Base-by-base conservation (phyloP, 2,113 vertebrate species). In the Trogon surrucura region DNA sequence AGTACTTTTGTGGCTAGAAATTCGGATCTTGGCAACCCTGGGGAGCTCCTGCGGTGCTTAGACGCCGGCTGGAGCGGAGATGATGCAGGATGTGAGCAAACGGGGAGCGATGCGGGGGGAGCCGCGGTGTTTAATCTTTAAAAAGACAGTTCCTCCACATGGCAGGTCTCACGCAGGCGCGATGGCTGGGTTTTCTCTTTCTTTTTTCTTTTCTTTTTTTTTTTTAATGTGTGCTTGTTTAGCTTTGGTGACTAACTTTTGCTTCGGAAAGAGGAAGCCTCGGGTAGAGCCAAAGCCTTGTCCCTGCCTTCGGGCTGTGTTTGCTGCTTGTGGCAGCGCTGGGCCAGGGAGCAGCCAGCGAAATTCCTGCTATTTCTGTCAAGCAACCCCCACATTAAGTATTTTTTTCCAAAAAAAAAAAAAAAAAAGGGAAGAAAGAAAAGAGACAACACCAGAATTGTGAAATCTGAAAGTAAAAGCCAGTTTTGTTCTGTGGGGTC, bases 61-160 rank as follows among this genome's bases (percentile, higher is more conserved):
- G 94, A 38, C 2, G 3, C 64, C 2, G 86, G 80, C 83, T 77
- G 93, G 80, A 88, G 67, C 6, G 13, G 81, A 89, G 96, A 79
- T 25, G 61, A 60, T 93, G 82, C 75, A 57, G 94, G 91, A 88
- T 90, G 91, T 80, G 90, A 87, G 90, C 5, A 71, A 84, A 32
- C 36, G 2, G 56, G 74, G 86, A 65, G 58, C 5, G 10, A 51
- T 22, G 66, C 3, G 53, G 65, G 70, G 89, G 74, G 38, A 80
- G 62, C 50, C 3, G 13, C 25, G 60, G 45, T 18, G 57, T 79
- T 95, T 54, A 84, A 93, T 95, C 83, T 80, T 84, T 70, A 56
- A 89, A 84, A 92, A 89, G 86, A 47, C 5, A 1, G 62, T 91
- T 94, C 94, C 74, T 81, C 38, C 80, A 27, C 87, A 64, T 44